Conservation (phyloP, 2,888 invertebrate genomes). For the Brachycybe producta region DNA sequence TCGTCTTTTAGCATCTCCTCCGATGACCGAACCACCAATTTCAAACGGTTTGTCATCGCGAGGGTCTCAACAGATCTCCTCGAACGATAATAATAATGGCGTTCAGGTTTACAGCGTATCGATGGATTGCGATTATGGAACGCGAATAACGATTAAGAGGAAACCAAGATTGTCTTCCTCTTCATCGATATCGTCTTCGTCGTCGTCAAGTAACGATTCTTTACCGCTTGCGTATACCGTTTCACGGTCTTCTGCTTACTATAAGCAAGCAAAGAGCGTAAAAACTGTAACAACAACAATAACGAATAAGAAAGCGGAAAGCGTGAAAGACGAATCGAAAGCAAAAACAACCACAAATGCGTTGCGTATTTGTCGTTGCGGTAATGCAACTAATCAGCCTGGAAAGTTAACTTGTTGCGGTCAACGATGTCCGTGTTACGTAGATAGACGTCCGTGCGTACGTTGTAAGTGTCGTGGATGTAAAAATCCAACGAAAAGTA, state of each 20-base stretch:
- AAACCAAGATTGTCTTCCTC: not conserved
- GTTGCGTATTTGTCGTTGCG: constrained; percentile 63
- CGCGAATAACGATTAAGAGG: constrained; percentile 2
- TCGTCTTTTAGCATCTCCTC: not conserved
- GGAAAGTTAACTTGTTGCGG: constrained; percentile 87
- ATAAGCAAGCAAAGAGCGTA: not conserved
- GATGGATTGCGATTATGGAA: not conserved
- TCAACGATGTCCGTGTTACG: constrained; percentile 86
- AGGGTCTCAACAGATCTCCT: too few species aligned
- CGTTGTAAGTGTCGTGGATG: constrained; percentile 87
- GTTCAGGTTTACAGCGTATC: constrained; percentile 8
- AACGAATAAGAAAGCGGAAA: not conserved
- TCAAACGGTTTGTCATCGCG: too few species aligned
- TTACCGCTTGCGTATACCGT: not conserved
- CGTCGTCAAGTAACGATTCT: not conserved
- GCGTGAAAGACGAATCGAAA: not conserved
- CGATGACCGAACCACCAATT: not conserved
- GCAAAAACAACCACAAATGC: not conserved
- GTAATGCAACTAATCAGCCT: constrained; percentile 74
- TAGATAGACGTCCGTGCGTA: constrained; percentile 72
- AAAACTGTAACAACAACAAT: too few species aligned
- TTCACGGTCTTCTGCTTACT: too few species aligned
- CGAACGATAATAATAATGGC: too few species aligned
- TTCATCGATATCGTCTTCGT: constrained; percentile 1
- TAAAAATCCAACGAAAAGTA: constrained; percentile 59